These are phyloP conservation scores for Mythimna pallens DNA, from an alignment of 2,888 invertebrate genomes.

Conservation along the genomic window DNA sequence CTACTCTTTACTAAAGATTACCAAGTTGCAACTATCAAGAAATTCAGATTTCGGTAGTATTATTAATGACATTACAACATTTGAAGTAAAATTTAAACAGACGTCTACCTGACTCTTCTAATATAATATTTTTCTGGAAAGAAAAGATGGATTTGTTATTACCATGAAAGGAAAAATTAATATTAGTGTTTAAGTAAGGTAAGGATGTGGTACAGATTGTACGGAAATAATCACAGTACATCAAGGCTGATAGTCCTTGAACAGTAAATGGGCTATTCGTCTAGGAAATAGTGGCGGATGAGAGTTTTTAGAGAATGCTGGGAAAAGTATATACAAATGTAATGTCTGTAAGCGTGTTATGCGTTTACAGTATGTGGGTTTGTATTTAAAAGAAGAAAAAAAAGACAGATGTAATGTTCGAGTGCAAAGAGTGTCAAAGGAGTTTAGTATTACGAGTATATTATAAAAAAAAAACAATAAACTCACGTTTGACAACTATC, in stretches of 20 bases:
- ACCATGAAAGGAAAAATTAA: not conserved
- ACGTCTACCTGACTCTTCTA: no score
- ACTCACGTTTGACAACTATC: no score
- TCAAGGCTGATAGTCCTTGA: slow-evolving; percentile 26
- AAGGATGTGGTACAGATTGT: slow-evolving; percentile 1
- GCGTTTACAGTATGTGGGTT: not conserved
- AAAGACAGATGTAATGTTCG: not conserved
- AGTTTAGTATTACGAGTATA: no score
- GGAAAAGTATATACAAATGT: no score
- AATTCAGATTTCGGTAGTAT: no score
- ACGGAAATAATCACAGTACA: not conserved
- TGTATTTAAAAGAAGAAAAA: not conserved
- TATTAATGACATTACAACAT: no score
- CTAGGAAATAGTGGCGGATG: slow-evolving; percentile 32
- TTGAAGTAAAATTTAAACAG: no score
- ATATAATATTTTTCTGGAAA: not conserved
- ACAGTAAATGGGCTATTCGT: slow-evolving; percentile 8
- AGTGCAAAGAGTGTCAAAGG: not conserved
- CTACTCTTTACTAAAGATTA: no score
- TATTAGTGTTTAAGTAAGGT: slow-evolving; percentile 25
- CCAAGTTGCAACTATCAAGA: no score
- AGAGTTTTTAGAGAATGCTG: slow-evolving; percentile 20
- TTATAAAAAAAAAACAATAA: no score
- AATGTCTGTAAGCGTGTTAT: no score
- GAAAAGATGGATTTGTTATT: not conserved